Conservation (phyloP, 2,888 invertebrate genomes). For the Hirtodrosophila alboralis region DNA sequence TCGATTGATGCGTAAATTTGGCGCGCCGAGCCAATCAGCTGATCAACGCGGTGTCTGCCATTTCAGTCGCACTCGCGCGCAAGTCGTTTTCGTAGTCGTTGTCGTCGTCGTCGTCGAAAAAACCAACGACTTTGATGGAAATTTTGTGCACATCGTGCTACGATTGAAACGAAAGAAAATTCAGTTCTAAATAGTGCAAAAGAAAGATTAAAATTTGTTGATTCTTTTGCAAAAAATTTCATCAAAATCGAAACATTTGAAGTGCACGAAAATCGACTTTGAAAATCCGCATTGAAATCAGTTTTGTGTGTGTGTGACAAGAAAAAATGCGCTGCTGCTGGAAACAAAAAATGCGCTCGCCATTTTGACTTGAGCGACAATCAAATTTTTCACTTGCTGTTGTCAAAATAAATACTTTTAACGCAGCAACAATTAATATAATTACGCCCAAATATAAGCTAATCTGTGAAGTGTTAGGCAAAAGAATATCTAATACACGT, state of each 20-base stretch:
- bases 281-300: constrained; percentile 68
- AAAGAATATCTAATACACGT: constrained; percentile 55
- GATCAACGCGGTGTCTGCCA: constrained; percentile 67
- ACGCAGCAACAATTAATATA: constrained; percentile 16
- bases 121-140: constrained; percentile 68
- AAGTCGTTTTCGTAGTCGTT: constrained; percentile 67
- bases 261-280: constrained; percentile 67
- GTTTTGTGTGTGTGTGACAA: constrained; percentile 70
- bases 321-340: constrained; percentile 76
- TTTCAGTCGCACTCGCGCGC: constrained; percentile 72
- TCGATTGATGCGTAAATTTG: constrained; percentile 78
- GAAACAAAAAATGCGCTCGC: constrained; percentile 81
- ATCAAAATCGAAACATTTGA: constrained; percentile 69
- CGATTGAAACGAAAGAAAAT: constrained; percentile 45
- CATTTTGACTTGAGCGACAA: constrained; percentile 80
- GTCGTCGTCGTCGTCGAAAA: constrained; percentile 73
- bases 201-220: constrained; percentile 61
- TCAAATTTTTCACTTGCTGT: constrained; percentile 61
- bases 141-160: constrained; percentile 65
- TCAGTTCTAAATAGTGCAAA: constrained; percentile 42
- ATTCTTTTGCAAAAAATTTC: constrained; percentile 71
- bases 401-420: constrained; percentile 35
- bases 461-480: constrained; percentile 26
- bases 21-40: constrained; percentile 74
- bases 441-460: constrained; percentile 18